These are phyloP conservation scores for Ormyrus thymus DNA, from an alignment of 2,888 invertebrate genomes.

Conservation along the genomic window DNA sequence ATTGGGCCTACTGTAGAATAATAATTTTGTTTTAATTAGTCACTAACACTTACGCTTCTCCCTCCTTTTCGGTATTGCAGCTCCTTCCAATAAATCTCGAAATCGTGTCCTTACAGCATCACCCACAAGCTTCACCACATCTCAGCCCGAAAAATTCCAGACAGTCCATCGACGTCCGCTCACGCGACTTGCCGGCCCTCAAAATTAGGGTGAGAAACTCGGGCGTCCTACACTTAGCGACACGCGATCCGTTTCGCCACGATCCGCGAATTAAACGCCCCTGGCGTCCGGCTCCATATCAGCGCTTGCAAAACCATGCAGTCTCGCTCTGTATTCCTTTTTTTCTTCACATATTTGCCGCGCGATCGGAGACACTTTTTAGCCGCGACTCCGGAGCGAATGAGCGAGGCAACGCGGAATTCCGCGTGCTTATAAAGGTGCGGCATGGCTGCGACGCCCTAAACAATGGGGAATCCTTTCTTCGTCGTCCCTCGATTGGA, in stretches of 20 bases:
- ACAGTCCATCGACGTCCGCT: neutral
- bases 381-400: neutral
- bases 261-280: neutral
- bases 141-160: too few species aligned
- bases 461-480: conserved; percentile 34
- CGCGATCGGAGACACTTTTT: conserved; percentile 5
- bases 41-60: too few species aligned
- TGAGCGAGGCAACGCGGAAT: conserved; percentile 18
- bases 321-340: neutral
- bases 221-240: neutral
- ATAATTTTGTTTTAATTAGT: too few species aligned
- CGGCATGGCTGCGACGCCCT: conserved; percentile 22
- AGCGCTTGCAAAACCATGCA: conserved; percentile 31
- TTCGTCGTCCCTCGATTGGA: neutral
- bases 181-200: neutral
- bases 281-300: conserved; percentile 11
- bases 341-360: neutral
- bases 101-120: too few species aligned
- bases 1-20: too few species aligned
- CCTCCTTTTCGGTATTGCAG: too few species aligned
- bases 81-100: too few species aligned
- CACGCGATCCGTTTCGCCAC: conserved; percentile 38
- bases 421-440: conserved; percentile 46
- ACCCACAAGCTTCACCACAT: too few species aligned
- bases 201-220: too few species aligned